Percentiles rank a stretch among this genome's conserved stretches.
Conservation (phyloP, 2,113 vertebrate species). For the Ailurus styani region DNA sequence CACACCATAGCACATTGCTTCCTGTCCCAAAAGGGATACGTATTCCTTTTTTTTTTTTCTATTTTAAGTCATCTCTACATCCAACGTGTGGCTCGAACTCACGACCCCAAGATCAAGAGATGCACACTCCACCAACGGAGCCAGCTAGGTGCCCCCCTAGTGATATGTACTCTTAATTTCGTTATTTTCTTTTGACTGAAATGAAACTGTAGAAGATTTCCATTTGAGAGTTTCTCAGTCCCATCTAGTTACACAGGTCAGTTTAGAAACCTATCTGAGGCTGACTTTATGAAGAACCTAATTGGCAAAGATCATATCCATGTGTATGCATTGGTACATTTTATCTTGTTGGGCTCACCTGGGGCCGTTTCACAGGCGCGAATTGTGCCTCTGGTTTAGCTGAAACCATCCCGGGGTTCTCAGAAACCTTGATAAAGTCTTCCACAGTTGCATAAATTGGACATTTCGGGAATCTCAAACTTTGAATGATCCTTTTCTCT, state of each 20-base stretch:
- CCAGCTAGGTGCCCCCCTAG: background rate
- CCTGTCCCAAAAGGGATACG: slow-evolving; percentile 77
- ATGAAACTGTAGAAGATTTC: slow-evolving; percentile 79
- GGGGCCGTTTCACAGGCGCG: slow-evolving; percentile 70
- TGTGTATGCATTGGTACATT: slow-evolving; percentile 71
- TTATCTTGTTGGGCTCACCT: slow-evolving; percentile 73
- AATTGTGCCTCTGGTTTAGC: slow-evolving; percentile 67
- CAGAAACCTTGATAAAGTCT: slow-evolving; percentile 38
- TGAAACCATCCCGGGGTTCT: background rate
- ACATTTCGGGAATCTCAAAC: slow-evolving; percentile 76
- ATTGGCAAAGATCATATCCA: slow-evolving; percentile 85
- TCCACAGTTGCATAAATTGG: slow-evolving; percentile 66
- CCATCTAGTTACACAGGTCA: slow-evolving; percentile 78
- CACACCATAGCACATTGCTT: slow-evolving; percentile 81
- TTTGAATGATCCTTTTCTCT: slow-evolving; percentile 74
- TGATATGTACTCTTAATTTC: slow-evolving; percentile 50
- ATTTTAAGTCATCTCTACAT: background rate
- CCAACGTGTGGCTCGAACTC: background rate
- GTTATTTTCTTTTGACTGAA: slow-evolving; percentile 78
- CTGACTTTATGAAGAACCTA: slow-evolving; percentile 79
- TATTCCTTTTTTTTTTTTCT: slow-evolving; percentile 67
- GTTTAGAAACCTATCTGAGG: slow-evolving; percentile 78
- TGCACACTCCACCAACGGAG: background rate
- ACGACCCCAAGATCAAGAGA: background rate
- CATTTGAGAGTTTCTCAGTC: slow-evolving; percentile 81